Evolutionary conservation across 1,140 invertebrate species (phyloP).

Genomic region (Lordiphosa mommai): DNA sequence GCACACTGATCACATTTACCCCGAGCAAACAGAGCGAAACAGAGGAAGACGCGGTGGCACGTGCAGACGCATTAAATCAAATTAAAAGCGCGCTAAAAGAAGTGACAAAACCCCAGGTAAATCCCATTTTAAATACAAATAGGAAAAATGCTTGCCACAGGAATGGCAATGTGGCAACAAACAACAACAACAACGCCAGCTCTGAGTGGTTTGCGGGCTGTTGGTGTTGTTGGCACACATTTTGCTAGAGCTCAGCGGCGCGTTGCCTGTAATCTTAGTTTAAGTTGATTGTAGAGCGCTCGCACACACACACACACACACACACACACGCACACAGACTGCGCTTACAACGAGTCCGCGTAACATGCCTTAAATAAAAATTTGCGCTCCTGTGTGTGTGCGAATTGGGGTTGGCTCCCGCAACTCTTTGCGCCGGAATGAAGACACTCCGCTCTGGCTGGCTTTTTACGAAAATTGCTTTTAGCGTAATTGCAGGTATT

Average conservation of each 20-base stretch:
- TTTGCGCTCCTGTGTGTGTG: constrained; percentile 36
- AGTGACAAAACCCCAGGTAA: constrained; percentile 76
- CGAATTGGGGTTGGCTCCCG: constrained; percentile 25
- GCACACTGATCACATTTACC: constrained; percentile 38
- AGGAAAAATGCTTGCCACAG: constrained; percentile 40
- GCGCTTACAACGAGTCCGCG: constrained; percentile 11
- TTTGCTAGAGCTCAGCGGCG: constrained; percentile 65
- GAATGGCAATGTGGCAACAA: constrained; percentile 15
- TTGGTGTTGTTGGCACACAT: constrained; percentile 45
- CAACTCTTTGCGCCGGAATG: constrained; percentile 40
- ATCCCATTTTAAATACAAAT: constrained; percentile 77
- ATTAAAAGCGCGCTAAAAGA: constrained; percentile 72
- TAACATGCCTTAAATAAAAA: constrained; percentile 57
- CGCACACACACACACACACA: constrained; percentile 32
- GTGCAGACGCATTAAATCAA: constrained; percentile 76
- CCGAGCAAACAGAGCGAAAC: constrained; percentile 14
- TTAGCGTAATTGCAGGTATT: constrained; percentile 73
- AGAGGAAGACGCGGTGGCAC: constrained; percentile 25
- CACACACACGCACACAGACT: constrained; percentile 1
- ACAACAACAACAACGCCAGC: background rate
- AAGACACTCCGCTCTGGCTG: constrained; percentile 13
- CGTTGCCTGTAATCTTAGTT: constrained; percentile 69
- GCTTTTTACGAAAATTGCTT: constrained; percentile 52
- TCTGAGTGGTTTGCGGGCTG: constrained; percentile 38
- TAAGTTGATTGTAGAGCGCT: constrained; percentile 70